Evolutionary conservation across 2,888 invertebrate species (phyloP).

Genomic region (Folsomia manolachei): DNA sequence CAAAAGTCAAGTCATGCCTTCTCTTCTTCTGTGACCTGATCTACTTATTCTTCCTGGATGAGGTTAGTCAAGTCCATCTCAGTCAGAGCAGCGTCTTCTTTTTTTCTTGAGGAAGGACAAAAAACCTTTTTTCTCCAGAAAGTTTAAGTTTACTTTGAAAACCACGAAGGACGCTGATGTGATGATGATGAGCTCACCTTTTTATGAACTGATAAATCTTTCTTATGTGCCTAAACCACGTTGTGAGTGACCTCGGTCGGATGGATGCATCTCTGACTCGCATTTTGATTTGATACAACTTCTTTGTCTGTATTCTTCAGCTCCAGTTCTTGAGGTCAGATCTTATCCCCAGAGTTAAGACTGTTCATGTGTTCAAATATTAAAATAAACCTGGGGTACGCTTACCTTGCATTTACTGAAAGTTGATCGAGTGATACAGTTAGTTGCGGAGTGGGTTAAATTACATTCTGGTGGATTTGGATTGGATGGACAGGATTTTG

Average conservation of each 20-base stretch:
- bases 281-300: neutral
- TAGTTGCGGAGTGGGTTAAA: neutral
- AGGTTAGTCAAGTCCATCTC: neutral
- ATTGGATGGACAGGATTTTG: too few relatives aligned
- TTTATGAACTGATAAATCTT: neutral
- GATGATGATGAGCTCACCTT: neutral
- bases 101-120: neutral
- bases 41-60: neutral
- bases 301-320: conserved; percentile 3
- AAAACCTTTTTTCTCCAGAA: neutral
- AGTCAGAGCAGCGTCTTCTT: too few relatives aligned
- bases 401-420: neutral
- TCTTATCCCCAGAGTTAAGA: neutral
- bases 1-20: neutral
- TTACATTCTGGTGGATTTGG: neutral
- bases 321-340: neutral
- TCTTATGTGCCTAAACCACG: neutral
- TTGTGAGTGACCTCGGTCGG: neutral
- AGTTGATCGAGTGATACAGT: conserved; percentile 2
- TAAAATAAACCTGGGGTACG: conserved; percentile 1
- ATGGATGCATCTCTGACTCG: neutral
- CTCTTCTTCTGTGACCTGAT: conserved; percentile 1
- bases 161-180: neutral
- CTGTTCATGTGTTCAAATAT: neutral
- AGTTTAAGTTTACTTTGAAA: conserved; percentile 8